phyloP scores from a whole-genome alignment of 37 sponge, comb jelly and placozoan genomes.

The Haliclona indistincta region DNA sequence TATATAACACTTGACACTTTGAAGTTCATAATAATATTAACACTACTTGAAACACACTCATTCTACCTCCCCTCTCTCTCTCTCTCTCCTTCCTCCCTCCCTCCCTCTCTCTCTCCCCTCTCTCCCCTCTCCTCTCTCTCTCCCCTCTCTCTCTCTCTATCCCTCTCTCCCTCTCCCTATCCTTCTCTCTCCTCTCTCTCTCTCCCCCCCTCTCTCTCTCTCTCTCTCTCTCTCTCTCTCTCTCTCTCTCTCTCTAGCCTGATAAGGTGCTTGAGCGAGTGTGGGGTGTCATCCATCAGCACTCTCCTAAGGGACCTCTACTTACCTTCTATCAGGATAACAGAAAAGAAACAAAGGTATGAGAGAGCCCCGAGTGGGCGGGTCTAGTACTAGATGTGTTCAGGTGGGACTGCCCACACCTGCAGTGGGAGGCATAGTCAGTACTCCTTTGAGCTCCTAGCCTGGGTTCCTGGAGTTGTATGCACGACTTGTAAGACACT shows the following conservation, averaged over 20 bases:
- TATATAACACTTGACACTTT: not conserved
- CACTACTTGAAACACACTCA: not conserved
- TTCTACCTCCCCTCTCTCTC: not conserved
- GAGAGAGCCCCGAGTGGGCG: too few species aligned
- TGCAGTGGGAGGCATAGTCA: too few species aligned
- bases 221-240: not conserved
- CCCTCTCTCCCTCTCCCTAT: slow-evolving; percentile 1
- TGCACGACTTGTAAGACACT: too few species aligned
- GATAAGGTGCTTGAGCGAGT: slow-evolving; percentile 30
- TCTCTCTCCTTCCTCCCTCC: not conserved
- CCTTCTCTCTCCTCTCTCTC: not conserved
- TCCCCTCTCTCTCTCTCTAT: not conserved
- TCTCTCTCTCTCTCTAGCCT: slow-evolving; percentile 14
- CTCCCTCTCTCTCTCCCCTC: not conserved
- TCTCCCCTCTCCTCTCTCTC: too few species aligned
- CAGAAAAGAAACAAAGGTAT: too few species aligned
- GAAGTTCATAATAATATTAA: not conserved
- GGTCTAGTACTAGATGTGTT: too few species aligned
- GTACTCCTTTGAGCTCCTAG: too few species aligned
- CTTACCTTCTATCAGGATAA: slow-evolving; percentile 29
- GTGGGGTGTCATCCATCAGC: slow-evolving; percentile 38
- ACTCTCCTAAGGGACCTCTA: slow-evolving; percentile 15
- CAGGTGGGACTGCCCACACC: too few species aligned
- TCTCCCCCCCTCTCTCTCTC: not conserved
- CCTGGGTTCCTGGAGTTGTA: too few species aligned